Conservation (phyloP, 1,140 invertebrate species). For the Monochamus saltuarius region DNA sequence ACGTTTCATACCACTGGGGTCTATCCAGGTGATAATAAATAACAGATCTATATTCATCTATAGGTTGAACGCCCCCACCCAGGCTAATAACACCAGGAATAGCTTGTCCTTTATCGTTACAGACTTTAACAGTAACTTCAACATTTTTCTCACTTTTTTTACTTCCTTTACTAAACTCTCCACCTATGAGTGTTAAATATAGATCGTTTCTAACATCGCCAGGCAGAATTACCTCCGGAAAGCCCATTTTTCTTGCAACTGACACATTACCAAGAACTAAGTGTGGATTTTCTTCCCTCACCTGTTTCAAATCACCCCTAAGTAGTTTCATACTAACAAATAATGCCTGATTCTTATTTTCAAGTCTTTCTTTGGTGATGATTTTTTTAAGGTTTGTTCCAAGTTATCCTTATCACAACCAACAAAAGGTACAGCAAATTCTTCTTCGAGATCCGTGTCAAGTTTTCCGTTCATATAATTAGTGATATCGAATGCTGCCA, state of each 20-base stretch:
- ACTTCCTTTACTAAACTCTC: slow-evolving; percentile 81
- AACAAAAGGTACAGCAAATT: slow-evolving; percentile 80
- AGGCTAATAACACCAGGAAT: slow-evolving; percentile 78
- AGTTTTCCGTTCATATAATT: slow-evolving; percentile 69
- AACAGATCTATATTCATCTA: slow-evolving; percentile 81
- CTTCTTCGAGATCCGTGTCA: slow-evolving; percentile 75
- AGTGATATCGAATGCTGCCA: slow-evolving; percentile 84
- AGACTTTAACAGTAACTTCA: slow-evolving; percentile 82
- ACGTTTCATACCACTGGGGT: slow-evolving; percentile 89
- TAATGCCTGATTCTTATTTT: slow-evolving; percentile 77
- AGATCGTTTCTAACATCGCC: slow-evolving; percentile 94
- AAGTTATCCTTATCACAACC: slow-evolving; percentile 87
- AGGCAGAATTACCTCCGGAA: slow-evolving; percentile 92
- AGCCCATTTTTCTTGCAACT: slow-evolving; percentile 90
- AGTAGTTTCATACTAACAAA: slow-evolving; percentile 83
- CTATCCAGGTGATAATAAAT: slow-evolving; percentile 94
- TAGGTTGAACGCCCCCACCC: slow-evolving; percentile 72
- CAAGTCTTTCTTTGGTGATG: slow-evolving; percentile 73
- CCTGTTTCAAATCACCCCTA: slow-evolving; percentile 86
- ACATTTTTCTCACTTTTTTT: slow-evolving; percentile 91
- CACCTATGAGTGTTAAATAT: slow-evolving; percentile 82
- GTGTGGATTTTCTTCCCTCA: slow-evolving; percentile 83
- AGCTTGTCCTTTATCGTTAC: slow-evolving; percentile 73
- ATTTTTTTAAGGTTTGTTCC: slow-evolving; percentile 82
- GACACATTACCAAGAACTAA: slow-evolving; percentile 77